Conservation (phyloP, 1,140 invertebrate genomes). For the Coelopa frigida region DNA sequence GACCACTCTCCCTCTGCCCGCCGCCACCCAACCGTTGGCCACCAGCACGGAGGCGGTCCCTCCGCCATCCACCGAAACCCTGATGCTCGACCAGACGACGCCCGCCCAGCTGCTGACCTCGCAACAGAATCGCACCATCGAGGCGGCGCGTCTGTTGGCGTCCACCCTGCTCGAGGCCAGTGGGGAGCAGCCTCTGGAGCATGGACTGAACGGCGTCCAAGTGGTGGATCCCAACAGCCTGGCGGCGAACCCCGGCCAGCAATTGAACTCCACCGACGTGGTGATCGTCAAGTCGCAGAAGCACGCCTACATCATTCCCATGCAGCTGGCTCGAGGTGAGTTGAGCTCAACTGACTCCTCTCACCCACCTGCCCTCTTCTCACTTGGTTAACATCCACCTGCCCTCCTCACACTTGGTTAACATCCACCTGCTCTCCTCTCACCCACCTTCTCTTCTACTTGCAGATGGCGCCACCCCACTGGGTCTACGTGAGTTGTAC, state of each 20-base stretch:
- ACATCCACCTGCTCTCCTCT: no score
- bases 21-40: no score
- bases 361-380: no score
- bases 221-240: background rate
- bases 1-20: no score
- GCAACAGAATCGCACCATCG: constrained; percentile 11
- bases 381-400: no score
- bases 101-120: constrained; percentile 1
- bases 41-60: no score
- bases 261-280: constrained; percentile 11
- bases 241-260: background rate
- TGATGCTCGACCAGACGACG: background rate
- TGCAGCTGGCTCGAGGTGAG: constrained; percentile 9
- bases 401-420: no score
- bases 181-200: constrained; percentile 4
- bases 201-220: background rate
- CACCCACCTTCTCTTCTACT: constrained; percentile 4
- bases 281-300: constrained; percentile 14
- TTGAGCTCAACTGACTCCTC: no score
- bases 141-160: constrained; percentile 12
- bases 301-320: constrained; percentile 15
- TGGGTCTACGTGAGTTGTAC: constrained; percentile 9
- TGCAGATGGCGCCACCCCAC: constrained; percentile 9
- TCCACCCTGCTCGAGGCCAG: constrained; percentile 10
- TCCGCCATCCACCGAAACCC: no score